These are phyloP conservation scores for Pterocles orientalis DNA, from an alignment of 2,113 vertebrate genomes.

Conservation along the genomic window DNA sequence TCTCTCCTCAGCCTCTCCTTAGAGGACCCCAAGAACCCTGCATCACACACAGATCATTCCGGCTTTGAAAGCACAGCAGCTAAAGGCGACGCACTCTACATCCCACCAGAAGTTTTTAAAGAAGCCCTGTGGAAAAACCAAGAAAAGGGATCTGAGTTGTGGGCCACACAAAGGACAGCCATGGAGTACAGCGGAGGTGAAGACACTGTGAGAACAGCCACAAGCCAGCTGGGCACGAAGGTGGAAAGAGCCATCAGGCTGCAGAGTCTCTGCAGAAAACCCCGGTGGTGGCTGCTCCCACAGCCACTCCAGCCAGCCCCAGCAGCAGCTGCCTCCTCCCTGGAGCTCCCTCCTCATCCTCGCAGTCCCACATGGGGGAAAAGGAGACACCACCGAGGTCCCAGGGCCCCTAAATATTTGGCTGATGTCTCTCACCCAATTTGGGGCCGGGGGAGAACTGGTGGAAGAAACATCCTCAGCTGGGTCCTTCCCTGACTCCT, in stretches of 20 bases:
- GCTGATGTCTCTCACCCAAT: not conserved
- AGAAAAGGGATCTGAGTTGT: not conserved
- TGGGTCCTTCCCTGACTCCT: not conserved
- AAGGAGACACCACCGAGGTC: rapidly evolving
- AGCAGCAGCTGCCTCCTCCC: not conserved
- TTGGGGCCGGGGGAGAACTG: not conserved
- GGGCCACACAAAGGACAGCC: not conserved
- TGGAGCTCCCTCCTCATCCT: not conserved
- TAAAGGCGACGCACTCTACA: not conserved
- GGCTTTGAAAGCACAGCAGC: not conserved
- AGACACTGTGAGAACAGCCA: rapidly evolving
- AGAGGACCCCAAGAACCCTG: not conserved
- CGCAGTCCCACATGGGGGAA: rapidly evolving
- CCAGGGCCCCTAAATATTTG: not conserved
- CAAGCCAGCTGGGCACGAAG: not conserved
- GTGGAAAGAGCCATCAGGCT: not conserved
- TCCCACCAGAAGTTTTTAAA: not conserved
- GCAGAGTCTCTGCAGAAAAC: not conserved
- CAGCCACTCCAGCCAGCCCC: not conserved
- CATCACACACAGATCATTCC: not conserved
- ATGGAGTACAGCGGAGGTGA: not conserved
- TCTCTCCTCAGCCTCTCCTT: not conserved
- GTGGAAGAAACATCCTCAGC: not conserved
- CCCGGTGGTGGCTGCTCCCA: rapidly evolving
- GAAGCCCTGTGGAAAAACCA: not conserved